phyloP scores from a whole-genome alignment of 2,888 invertebrate genomes.

The Eustalomyia histrio region DNA sequence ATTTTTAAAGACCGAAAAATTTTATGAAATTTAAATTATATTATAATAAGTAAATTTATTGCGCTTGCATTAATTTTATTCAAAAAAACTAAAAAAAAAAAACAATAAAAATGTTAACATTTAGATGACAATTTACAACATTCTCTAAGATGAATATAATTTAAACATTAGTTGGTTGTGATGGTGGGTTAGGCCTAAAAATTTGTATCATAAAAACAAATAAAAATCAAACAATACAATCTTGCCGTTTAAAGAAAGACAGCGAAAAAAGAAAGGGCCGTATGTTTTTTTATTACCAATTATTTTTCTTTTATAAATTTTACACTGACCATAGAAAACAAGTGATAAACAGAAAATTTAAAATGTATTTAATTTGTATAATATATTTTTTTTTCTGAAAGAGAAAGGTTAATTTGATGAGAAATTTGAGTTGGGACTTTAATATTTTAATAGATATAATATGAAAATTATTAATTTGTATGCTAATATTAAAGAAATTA shows the following conservation, averaged over 20 bases:
- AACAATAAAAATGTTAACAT: slow-evolving; percentile 1
- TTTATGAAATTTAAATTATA: not conserved
- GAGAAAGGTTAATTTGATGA: not conserved
- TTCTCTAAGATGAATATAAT: not conserved
- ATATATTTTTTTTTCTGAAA: not conserved
- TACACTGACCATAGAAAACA: slow-evolving; percentile 4
- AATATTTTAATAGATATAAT: not conserved
- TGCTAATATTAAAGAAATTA: no score
- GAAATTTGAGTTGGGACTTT: not conserved
- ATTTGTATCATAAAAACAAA: not conserved
- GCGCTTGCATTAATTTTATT: not conserved
- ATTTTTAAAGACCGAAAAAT: no score
- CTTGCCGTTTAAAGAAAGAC: not conserved
- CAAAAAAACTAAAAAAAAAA: not conserved
- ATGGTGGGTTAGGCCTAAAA: not conserved
- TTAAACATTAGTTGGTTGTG: not conserved
- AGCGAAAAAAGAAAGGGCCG: not conserved
- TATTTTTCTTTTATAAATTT: slow-evolving; percentile 1
- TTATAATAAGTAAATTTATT: not conserved
- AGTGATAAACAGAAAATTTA: not conserved
- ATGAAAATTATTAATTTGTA: slow-evolving; percentile 1
- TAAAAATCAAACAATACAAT: not conserved
- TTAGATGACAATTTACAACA: slow-evolving; percentile 5
- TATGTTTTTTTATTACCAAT: not conserved
- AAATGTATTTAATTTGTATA: not conserved